These are phyloP conservation scores for Bugulina stolonifera DNA, from an alignment of 2,888 invertebrate species.

Conservation along the genomic window DNA sequence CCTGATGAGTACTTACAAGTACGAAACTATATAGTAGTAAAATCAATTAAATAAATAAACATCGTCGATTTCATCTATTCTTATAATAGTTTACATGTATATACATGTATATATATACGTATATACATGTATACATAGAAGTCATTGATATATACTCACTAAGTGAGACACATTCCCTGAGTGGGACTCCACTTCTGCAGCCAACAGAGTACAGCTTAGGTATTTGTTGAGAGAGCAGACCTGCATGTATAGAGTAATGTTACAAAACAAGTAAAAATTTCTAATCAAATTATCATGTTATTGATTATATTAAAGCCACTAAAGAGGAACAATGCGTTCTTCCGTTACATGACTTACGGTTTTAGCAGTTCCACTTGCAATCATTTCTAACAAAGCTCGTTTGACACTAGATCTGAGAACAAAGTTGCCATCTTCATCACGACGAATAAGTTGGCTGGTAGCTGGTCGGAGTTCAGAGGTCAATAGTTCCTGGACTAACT, in stretches of 20 bases:
- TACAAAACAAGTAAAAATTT: too few species aligned
- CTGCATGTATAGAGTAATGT: too few species aligned
- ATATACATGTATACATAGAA: background rate
- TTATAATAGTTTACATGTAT: too few species aligned
- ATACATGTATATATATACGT: background rate
- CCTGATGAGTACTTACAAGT: too few species aligned
- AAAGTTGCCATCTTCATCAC: slow-evolving; percentile 46
- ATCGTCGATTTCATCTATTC: too few species aligned
- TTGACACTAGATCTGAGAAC: slow-evolving; percentile 56
- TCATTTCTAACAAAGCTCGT: slow-evolving; percentile 57
- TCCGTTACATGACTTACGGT: background rate
- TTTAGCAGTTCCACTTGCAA: slow-evolving; percentile 13
- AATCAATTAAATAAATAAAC: too few species aligned
- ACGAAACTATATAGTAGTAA: too few species aligned
- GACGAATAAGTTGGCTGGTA: slow-evolving; percentile 68
- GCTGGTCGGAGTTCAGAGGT: slow-evolving; percentile 62
- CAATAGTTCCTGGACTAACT: slow-evolving; percentile 67
- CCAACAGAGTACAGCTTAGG: slow-evolving; percentile 9
- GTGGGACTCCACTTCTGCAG: slow-evolving; percentile 3
- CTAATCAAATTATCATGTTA: too few species aligned
- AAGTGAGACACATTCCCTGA: background rate
- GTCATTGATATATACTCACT: too few species aligned
- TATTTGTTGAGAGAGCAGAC: slow-evolving; percentile 3
- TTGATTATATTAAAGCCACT: too few species aligned
- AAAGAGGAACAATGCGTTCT: background rate